Evolutionary conservation across 1,140 invertebrate species (phyloP).

Genomic region (Drosophila suzukii): DNA sequence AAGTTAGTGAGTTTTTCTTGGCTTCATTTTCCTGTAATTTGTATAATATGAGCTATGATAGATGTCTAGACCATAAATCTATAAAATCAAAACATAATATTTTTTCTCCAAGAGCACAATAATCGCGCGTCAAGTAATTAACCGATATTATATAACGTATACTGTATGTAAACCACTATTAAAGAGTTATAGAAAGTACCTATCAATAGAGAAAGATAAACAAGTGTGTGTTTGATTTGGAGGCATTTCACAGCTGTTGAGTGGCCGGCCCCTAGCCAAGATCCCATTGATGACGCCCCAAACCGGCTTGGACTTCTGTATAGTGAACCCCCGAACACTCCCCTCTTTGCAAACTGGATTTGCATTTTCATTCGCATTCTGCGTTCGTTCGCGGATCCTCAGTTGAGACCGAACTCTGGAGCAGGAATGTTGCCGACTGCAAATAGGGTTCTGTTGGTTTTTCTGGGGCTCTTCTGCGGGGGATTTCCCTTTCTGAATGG

Average conservation of each 20-base stretch:
- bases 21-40: conserved; percentile 43
- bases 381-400: conserved; percentile 21
- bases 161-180: conserved; percentile 69
- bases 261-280: conserved; percentile 10
- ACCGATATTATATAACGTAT: conserved; percentile 48
- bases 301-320: conserved; percentile 31
- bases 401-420: conserved; percentile 49
- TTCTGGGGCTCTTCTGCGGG: conserved; percentile 34
- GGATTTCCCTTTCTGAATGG: conserved; percentile 3
- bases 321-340: background rate
- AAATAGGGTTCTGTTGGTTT: conserved; percentile 18
- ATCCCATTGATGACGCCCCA: conserved; percentile 24
- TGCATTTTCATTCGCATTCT: conserved; percentile 36
- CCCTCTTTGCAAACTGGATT: conserved; percentile 35
- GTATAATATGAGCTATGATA: conserved; percentile 33
- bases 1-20: conserved; percentile 31
- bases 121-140: conserved; percentile 50
- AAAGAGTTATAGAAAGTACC: conserved; percentile 70
- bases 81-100: conserved; percentile 30
- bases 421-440: conserved; percentile 51
- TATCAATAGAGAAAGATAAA: conserved; percentile 49
- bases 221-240: conserved; percentile 31
- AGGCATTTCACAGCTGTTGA: conserved; percentile 38
- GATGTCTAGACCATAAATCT: conserved; percentile 5
- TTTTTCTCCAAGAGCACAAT: conserved; percentile 66